Base-by-base conservation (phyloP, 23 tunicate species). In the Halocynthia roretzi region DNA sequence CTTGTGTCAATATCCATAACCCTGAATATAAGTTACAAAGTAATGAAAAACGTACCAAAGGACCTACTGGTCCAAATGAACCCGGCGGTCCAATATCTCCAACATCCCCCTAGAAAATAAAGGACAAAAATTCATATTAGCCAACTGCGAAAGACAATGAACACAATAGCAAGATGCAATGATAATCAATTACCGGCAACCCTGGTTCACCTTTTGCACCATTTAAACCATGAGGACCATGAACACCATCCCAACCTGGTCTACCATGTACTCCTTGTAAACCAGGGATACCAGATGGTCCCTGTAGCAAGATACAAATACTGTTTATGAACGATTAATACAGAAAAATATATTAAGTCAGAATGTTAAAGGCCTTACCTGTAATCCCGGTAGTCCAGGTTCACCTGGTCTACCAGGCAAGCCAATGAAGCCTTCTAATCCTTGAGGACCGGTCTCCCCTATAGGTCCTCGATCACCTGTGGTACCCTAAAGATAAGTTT, bases 401-500 rank as follows among this genome's bases (percentile, higher is more conserved):
- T 65, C 70, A 8, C 70, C 70, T 48, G 31, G 22, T 15, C 9
- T 9, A 9, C 70, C 70, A 65, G 70, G 14, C 31, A 11, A 15
- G 10, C 70, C 70, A 8, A 23, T 60, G 10, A 9, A 8, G 10
- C 76, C 81, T 31, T 12, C 50, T 77, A 4, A 5, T 12, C 76
- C 76, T 7, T 19, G 49, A 15, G 50, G 50, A 8, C 76, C 76
- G 15, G 23, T 14, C 14, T 65, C 49, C 49, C 81, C 81, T 22
- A 51, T 63, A 14, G 81, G 74, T 18, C 81, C 81, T 9, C 71
- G 76, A 64, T 44, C 61, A 65, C 81, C 81, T 62, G 76, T 10
- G 9, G 10, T 15, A 22, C 81, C 81, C 51, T 51, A 0, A 62
- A 8, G 77, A 65, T 20, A 58, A 58, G 4, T 58, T 58, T 58